phyloP scores from a whole-genome alignment of 1,140 invertebrate species.

The Rhopalosiphum padi region DNA sequence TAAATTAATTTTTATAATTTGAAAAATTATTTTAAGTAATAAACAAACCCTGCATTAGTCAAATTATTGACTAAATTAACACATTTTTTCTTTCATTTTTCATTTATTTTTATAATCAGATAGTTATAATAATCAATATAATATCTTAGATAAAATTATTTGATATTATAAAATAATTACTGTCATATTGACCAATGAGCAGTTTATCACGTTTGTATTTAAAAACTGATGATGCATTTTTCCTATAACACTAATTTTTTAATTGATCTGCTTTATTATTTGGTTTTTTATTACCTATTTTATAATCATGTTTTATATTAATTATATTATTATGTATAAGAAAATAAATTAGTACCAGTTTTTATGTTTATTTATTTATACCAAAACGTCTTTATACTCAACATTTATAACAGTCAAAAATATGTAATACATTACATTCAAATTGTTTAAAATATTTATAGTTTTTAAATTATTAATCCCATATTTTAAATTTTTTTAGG shows the following conservation, averaged over 20 bases:
- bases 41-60: neutral
- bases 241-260: neutral
- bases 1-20: slow-evolving; percentile 22
- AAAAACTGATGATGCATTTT: neutral
- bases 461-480: neutral
- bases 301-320: neutral
- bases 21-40: neutral
- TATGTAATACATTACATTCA: neutral
- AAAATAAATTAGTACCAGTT: neutral
- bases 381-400: neutral
- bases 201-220: neutral
- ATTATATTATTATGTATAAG: neutral
- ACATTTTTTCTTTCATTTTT: neutral
- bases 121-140: neutral
- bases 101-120: too few species aligned
- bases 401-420: neutral
- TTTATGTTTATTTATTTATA: neutral
- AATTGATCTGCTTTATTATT: neutral
- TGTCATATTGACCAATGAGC: too few species aligned
- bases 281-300: neutral
- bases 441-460: neutral
- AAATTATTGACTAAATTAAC: neutral
- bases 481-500: slow-evolving; percentile 66
- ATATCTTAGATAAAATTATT: neutral
- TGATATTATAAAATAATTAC: neutral